These are phyloP conservation scores for Delphinapterus leucas DNA, from an alignment of 2,113 vertebrate genomes.

Conservation along the genomic window DNA sequence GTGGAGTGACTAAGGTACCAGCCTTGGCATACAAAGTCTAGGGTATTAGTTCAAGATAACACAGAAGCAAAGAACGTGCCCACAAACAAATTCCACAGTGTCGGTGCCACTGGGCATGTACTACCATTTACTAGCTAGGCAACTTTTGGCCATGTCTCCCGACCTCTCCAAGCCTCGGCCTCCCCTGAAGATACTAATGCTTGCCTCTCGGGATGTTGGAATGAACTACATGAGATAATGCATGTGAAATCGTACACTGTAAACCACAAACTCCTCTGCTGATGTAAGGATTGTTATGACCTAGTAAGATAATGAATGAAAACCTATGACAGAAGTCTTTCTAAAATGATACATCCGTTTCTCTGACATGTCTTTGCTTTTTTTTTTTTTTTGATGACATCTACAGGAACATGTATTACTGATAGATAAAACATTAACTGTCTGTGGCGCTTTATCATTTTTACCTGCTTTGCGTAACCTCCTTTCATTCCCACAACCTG, in stretches of 20 bases:
- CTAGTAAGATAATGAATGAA: background rate
- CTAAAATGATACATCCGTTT: background rate
- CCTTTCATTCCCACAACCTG: background rate
- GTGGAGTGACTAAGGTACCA: background rate
- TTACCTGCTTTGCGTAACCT: background rate
- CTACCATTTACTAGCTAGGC: background rate
- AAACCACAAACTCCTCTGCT: background rate
- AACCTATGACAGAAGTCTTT: background rate
- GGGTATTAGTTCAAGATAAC: conserved; percentile 4
- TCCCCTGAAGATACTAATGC: background rate
- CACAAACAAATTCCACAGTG: background rate
- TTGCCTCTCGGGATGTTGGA: background rate
- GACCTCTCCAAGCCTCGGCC: background rate
- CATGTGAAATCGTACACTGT: background rate
- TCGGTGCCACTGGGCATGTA: background rate
- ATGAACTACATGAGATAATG: background rate
- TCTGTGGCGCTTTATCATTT: background rate
- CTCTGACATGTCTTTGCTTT: background rate
- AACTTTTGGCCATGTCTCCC: background rate
- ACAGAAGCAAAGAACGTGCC: background rate
- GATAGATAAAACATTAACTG: background rate
- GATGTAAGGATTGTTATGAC: background rate
- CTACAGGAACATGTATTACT: background rate
- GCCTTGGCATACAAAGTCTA: background rate
- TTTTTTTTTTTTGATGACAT: background rate